Evolutionary conservation across 2,888 invertebrate species (phyloP).

Genomic region (Xanthia togata): DNA sequence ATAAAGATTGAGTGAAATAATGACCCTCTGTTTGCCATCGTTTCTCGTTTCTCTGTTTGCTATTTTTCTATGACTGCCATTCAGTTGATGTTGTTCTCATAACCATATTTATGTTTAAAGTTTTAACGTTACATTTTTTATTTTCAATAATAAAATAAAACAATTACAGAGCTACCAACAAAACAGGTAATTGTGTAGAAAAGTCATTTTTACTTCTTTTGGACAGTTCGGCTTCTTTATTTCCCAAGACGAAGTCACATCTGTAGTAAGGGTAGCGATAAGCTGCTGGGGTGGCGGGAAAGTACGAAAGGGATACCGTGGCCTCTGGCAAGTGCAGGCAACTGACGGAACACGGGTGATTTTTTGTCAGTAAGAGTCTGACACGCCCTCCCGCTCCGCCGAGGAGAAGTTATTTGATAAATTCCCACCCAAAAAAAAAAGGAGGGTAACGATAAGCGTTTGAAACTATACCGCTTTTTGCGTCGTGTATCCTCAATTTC

Average conservation of each 20-base stretch:
- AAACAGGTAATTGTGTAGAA: neutral
- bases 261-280: neutral
- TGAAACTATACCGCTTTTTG: no score
- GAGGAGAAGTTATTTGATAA: no score
- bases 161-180: neutral
- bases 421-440: no score
- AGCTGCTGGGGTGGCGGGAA: neutral
- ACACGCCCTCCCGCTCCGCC: no score
- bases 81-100: neutral
- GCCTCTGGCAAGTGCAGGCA: no score
- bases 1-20: conserved; percentile 70
- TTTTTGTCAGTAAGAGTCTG: no score
- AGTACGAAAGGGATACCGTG: no score
- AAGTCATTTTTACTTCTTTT: neutral
- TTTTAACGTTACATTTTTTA: neutral
- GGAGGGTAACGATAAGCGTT: no score
- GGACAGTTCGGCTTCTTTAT: neutral
- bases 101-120: neutral
- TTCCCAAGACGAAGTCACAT: neutral
- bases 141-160: neutral
- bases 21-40: neutral
- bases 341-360: no score
- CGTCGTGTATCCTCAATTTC: no score
- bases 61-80: neutral
- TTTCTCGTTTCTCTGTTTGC: no score